phyloP scores from a whole-genome alignment of 2,888 invertebrate species.

The Plagiodera versicolora region DNA sequence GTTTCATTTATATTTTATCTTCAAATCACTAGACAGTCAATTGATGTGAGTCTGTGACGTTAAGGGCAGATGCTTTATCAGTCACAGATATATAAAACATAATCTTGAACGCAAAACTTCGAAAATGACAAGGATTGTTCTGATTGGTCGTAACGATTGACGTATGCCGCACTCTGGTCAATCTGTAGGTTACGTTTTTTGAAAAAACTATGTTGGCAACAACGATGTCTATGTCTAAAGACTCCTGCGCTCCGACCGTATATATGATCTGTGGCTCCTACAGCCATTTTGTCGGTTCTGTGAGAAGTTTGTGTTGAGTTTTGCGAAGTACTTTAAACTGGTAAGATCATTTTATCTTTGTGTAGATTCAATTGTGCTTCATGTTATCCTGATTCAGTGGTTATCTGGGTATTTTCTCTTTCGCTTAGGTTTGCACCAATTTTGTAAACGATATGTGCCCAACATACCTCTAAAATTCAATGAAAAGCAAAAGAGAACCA shows the following conservation, averaged over 20 bases:
- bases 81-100: too few species aligned
- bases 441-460: slow-evolving; percentile 44
- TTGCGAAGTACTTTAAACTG: slow-evolving; percentile 61
- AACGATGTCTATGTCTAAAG: too few species aligned
- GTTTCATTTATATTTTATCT: too few species aligned
- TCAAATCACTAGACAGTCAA: too few species aligned
- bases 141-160: too few species aligned
- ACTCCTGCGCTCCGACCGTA: slow-evolving; percentile 31
- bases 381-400: slow-evolving; percentile 37
- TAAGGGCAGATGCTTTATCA: too few species aligned
- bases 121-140: too few species aligned
- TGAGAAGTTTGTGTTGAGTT: slow-evolving; percentile 67
- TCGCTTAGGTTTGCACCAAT: slow-evolving; percentile 44
- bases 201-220: too few species aligned
- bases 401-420: slow-evolving; percentile 36
- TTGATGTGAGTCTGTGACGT: too few species aligned
- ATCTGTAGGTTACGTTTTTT: too few species aligned
- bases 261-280: slow-evolving; percentile 68
- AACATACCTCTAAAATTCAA: slow-evolving; percentile 45
- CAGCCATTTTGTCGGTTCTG: slow-evolving; percentile 71
- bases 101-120: too few species aligned
- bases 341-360: slow-evolving; percentile 55
- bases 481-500: slow-evolving; percentile 55
- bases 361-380: slow-evolving; percentile 38
- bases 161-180: too few species aligned